phyloP scores from a whole-genome alignment of 1,140 invertebrate species.

The Aethina tumida region DNA sequence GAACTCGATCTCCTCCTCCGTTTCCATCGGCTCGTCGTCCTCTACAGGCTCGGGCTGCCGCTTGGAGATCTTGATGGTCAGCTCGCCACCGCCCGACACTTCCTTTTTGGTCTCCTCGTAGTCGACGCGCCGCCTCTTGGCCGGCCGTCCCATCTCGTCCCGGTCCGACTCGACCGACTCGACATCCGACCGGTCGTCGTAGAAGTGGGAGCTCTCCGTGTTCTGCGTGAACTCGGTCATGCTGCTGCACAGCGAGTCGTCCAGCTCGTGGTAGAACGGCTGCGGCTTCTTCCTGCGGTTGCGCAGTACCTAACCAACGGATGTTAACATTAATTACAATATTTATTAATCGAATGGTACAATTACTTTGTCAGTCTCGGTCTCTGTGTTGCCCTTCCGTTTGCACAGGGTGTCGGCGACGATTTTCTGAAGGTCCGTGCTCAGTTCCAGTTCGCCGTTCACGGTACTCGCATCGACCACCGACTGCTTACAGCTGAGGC shows the following conservation, averaged over 20 bases:
- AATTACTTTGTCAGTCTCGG: slow-evolving; percentile 18
- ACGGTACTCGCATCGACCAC: slow-evolving; percentile 20
- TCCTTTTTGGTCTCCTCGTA: slow-evolving; percentile 11
- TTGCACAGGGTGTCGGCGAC: slow-evolving; percentile 25
- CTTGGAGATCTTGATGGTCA: slow-evolving; percentile 12
- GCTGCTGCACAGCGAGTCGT: slow-evolving; percentile 28
- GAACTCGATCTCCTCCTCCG: no score
- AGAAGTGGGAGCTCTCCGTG: slow-evolving; percentile 18
- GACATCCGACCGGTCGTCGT: slow-evolving; percentile 4
- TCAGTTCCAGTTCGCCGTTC: slow-evolving; percentile 25
- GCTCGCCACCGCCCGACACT: no score
- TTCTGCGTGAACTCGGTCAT: slow-evolving; percentile 22
- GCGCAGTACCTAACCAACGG: slow-evolving; percentile 2
- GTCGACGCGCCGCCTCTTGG: slow-evolving; percentile 16
- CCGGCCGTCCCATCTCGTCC: slow-evolving; percentile 6
- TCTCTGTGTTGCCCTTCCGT: slow-evolving; percentile 20
- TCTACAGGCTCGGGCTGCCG: neutral
- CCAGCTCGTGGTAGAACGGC: slow-evolving; percentile 26
- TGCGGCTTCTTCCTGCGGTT: slow-evolving; percentile 18
- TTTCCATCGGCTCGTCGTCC: slow-evolving; percentile 1
- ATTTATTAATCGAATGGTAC: no score
- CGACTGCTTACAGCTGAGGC: slow-evolving; percentile 21
- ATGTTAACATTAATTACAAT: no score
- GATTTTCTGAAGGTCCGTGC: slow-evolving; percentile 23
- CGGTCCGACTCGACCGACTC: slow-evolving; percentile 17